These are phyloP conservation scores for Campylomormyrus tamandua DNA, from an alignment of 2,113 vertebrate species.

Conservation along the genomic window DNA sequence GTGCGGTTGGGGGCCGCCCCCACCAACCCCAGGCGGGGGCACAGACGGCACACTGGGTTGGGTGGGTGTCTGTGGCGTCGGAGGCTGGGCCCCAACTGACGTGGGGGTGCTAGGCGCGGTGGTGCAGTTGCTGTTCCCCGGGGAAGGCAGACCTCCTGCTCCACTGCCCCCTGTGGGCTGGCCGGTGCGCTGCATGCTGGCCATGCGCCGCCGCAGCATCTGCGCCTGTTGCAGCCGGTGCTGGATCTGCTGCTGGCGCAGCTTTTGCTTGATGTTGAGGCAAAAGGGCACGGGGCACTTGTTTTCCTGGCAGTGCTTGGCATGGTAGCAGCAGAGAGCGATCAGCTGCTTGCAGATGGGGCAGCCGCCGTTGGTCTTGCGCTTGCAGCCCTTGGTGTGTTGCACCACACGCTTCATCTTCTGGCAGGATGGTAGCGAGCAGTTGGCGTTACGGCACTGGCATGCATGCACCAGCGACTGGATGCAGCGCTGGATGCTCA, in stretches of 20 bases:
- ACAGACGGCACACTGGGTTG: slow-evolving; percentile 50
- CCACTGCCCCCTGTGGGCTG: slow-evolving; percentile 52
- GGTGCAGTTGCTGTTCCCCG: slow-evolving; percentile 54
- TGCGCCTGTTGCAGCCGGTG: slow-evolving; percentile 92
- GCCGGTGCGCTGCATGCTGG: slow-evolving; percentile 88
- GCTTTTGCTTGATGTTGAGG: slow-evolving; percentile 97
- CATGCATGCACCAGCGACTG: slow-evolving; percentile 95
- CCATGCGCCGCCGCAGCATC: slow-evolving; percentile 90
- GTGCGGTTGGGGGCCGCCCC: slow-evolving; percentile 31
- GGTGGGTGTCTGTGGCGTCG: slow-evolving; percentile 78
- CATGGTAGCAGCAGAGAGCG: slow-evolving; percentile 93
- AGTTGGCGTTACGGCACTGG: slow-evolving; percentile 96
- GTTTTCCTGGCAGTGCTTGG: slow-evolving; percentile 99
- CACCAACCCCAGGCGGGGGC: slow-evolving; percentile 47
- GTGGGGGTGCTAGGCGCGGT: slow-evolving; percentile 79
- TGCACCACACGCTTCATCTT: slow-evolving; percentile 98
- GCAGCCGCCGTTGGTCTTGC: slow-evolving; percentile 92
- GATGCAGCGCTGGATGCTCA: slow-evolving; percentile 98
- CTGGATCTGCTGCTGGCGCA: slow-evolving; percentile 94
- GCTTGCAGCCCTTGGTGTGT: slow-evolving; percentile 94
- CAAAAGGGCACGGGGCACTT: slow-evolving; percentile 98
- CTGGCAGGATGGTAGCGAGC: slow-evolving; percentile 92
- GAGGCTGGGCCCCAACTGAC: slow-evolving; percentile 76
- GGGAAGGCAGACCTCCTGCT: slow-evolving; percentile 59
- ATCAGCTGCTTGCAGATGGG: slow-evolving; percentile 98